Evolutionary conservation across 2,888 invertebrate genomes (phyloP).

Genomic region (Chouioia cunea): DNA sequence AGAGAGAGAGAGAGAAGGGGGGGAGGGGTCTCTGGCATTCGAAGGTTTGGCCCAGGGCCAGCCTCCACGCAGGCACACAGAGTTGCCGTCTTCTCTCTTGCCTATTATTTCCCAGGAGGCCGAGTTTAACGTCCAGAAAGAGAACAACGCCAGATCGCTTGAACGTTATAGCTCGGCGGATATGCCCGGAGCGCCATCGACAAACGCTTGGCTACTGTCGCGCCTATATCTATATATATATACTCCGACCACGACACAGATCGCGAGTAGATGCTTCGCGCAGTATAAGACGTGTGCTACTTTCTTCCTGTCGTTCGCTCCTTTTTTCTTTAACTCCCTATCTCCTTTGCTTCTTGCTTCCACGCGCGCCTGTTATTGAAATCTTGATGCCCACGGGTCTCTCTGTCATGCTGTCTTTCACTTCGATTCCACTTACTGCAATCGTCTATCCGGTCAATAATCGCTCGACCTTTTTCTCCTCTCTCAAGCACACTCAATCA

Average conservation of each 20-base stretch:
- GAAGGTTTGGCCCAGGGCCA: conserved; percentile 32
- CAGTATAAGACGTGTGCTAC: neutral
- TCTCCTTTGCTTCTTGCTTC: conserved; percentile 10
- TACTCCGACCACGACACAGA: neutral
- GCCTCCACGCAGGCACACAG: neutral
- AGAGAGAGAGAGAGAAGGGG: no score
- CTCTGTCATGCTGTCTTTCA: no score
- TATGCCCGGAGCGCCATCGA: conserved; percentile 35
- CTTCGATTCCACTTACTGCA: no score
- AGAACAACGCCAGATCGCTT: conserved; percentile 25
- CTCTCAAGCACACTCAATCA: no score
- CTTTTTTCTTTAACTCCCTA: conserved; percentile 13
- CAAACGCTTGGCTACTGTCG: conserved; percentile 20
- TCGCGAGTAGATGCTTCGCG: conserved; percentile 11
- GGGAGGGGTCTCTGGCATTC: neutral
- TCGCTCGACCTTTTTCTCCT: no score
- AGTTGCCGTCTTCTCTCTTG: conserved; percentile 23
- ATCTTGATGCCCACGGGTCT: no score
- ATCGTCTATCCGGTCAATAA: no score
- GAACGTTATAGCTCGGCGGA: conserved; percentile 11
- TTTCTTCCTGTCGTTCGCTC: conserved; percentile 14
- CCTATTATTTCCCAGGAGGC: conserved; percentile 50
- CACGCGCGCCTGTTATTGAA: no score
- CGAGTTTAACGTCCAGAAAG: conserved; percentile 48
- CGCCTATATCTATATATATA: no score